These are phyloP conservation scores for Tapirus terrestris DNA, from an alignment of 2,113 vertebrate species.

Conservation along the genomic window DNA sequence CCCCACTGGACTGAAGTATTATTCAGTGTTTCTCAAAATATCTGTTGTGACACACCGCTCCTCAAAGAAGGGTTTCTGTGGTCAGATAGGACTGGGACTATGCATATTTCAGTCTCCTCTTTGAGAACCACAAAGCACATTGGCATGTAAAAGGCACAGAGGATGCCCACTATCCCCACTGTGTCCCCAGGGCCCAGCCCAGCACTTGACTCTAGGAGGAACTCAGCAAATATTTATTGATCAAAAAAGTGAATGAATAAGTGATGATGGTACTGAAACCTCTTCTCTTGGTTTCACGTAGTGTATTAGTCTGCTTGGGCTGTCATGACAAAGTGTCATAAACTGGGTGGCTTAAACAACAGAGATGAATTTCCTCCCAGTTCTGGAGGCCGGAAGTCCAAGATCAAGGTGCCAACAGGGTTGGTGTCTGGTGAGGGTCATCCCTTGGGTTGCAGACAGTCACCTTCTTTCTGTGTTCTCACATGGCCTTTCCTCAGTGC, in stretches of 20 bases:
- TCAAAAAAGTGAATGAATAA: background rate
- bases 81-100: background rate
- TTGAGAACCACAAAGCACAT: background rate
- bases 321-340: background rate
- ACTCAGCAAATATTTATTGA: background rate
- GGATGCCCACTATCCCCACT: background rate
- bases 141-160: background rate
- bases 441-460: too few species aligned
- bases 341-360: too few species aligned
- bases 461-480: too few species aligned
- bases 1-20: too few species aligned
- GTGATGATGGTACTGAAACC: background rate
- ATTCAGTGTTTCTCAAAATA: background rate
- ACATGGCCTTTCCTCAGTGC: too few species aligned
- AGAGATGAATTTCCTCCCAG: background rate
- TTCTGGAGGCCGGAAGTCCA: background rate
- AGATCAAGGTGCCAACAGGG: too few species aligned
- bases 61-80: background rate
- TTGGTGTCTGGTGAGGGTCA: background rate
- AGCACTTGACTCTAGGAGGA: background rate
- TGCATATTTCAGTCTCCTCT: fast-evolving
- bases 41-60: background rate
- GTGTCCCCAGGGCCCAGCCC: background rate
- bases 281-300: background rate
- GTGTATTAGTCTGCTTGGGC: background rate